phyloP scores from a whole-genome alignment of 2,888 invertebrate genomes.

The Clivina fossor region DNA sequence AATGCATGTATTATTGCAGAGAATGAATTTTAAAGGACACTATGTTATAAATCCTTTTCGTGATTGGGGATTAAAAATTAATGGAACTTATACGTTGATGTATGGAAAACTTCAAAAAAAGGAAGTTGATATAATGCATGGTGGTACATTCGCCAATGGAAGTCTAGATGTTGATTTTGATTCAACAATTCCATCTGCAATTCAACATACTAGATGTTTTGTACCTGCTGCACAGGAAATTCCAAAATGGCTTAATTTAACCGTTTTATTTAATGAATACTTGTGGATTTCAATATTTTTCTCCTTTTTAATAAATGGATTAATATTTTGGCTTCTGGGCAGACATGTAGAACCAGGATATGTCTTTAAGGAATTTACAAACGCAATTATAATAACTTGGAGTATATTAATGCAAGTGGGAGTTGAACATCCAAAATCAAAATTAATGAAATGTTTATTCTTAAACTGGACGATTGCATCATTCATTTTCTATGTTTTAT shows the following conservation, averaged over 20 bases:
- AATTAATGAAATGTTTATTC: conserved; percentile 58
- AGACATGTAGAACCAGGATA: not conserved
- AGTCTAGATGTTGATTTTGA: conserved; percentile 60
- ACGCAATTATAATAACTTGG: conserved; percentile 13
- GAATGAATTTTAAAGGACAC: conserved; percentile 1
- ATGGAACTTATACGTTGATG: conserved; percentile 56
- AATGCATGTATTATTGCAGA: not conserved
- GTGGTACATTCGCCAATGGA: conserved; percentile 61
- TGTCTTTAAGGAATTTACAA: not conserved
- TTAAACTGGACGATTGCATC: conserved; percentile 57
- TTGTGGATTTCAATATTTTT: conserved; percentile 55
- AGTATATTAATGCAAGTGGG: conserved; percentile 54
- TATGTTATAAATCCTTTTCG: conserved; percentile 4
- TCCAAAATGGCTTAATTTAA: conserved; percentile 57
- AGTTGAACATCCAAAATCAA: conserved; percentile 54
- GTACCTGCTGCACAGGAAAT: conserved; percentile 54
- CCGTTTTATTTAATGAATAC: conserved; percentile 53
- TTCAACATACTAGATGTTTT: conserved; percentile 61
- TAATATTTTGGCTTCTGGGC: conserved; percentile 4
- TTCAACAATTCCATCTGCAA: conserved; percentile 56
- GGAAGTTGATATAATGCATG: conserved; percentile 55
- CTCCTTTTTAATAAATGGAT: conserved; percentile 44
- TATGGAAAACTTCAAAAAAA: conserved; percentile 51
- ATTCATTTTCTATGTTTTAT: conserved; percentile 56
- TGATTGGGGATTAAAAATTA: conserved; percentile 53